Evolutionary conservation across 2,888 invertebrate species (phyloP).

Genomic region (Villa cingulata): DNA sequence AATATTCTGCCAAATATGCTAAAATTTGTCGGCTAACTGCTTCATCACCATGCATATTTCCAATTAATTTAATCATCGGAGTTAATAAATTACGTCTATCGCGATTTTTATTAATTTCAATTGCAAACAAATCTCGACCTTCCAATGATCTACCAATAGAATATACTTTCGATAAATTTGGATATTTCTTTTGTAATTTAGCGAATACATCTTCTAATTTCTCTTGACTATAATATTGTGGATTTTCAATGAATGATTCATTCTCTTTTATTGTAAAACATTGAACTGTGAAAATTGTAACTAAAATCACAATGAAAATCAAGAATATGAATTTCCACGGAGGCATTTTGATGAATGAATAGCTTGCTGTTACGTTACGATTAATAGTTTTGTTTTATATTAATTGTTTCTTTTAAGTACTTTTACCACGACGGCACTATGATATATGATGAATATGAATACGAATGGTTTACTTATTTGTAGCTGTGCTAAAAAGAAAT

Average conservation of each 20-base stretch:
- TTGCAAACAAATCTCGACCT: conserved; percentile 50
- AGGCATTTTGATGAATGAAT: not conserved
- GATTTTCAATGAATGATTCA: conserved; percentile 40
- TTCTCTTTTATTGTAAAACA: conserved; percentile 11
- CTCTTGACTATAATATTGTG: conserved; percentile 54
- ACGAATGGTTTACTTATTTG: too few species aligned
- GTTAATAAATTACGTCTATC: conserved; percentile 39
- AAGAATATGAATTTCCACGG: conserved; percentile 2
- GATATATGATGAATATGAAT: too few species aligned
- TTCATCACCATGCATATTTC: conserved; percentile 94
- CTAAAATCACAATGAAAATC: not conserved
- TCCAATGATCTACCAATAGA: conserved; percentile 73
- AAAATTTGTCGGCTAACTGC: conserved; percentile 71
- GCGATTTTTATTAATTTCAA: conserved; percentile 59
- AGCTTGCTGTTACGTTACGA: too few species aligned
- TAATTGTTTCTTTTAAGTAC: too few species aligned
- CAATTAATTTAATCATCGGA: conserved; percentile 86
- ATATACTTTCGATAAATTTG: conserved; percentile 53
- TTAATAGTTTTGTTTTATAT: too few species aligned
- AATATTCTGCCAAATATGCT: conserved; percentile 67
- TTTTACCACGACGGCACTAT: too few species aligned
- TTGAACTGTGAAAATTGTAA: not conserved
- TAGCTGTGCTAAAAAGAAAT: too few species aligned
- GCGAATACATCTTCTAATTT: conserved; percentile 50
- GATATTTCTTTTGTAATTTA: conserved; percentile 47